Evolutionary conservation across 2,797 vertebrate genomes (phyloP).

Genomic region (Chelon labrosus): DNA sequence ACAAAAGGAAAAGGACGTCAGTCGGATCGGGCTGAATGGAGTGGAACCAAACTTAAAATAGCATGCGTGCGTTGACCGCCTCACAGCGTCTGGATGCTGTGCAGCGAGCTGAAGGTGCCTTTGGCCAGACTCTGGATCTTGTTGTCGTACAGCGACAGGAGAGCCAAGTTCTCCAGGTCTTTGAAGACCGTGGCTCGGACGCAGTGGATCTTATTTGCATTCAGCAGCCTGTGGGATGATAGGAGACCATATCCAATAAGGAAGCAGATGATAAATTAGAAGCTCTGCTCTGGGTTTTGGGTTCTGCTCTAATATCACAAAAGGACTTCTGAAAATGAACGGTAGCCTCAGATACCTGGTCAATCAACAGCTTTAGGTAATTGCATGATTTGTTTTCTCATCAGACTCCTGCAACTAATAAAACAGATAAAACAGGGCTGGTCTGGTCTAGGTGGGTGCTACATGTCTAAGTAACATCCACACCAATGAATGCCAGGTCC

Average conservation of each 20-base stretch:
- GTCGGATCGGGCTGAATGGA: slow-evolving; percentile 14
- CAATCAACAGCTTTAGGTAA: too few species aligned
- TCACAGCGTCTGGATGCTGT: slow-evolving; percentile 97
- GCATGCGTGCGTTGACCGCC: slow-evolving; percentile 47
- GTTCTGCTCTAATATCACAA: too few species aligned
- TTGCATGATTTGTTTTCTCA: too few species aligned
- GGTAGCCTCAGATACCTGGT: too few species aligned
- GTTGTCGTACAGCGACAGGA: slow-evolving; percentile 98
- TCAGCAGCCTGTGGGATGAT: slow-evolving; percentile 88
- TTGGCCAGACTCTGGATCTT: slow-evolving; percentile 97
- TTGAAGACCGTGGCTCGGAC: slow-evolving; percentile 91
- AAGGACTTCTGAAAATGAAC: too few species aligned
- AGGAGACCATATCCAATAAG: background rate
- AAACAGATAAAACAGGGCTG: too few species aligned
- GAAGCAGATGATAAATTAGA: background rate
- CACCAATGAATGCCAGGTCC: too few species aligned
- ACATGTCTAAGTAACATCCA: too few species aligned
- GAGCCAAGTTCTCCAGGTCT: slow-evolving; percentile 94
- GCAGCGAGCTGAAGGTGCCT: slow-evolving; percentile 93
- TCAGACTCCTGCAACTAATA: too few species aligned
- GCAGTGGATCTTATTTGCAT: slow-evolving; percentile 98
- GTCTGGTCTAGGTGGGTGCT: too few species aligned
- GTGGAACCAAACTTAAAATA: background rate
- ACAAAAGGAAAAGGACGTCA: slow-evolving; percentile 30
- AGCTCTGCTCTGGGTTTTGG: background rate